A percentile compares a stretch with the other conserved stretches of the same genome.
These are phyloP conservation scores for Pollachius pollachius DNA, from an alignment of 2,113 vertebrate species.

Conservation along the genomic window DNA sequence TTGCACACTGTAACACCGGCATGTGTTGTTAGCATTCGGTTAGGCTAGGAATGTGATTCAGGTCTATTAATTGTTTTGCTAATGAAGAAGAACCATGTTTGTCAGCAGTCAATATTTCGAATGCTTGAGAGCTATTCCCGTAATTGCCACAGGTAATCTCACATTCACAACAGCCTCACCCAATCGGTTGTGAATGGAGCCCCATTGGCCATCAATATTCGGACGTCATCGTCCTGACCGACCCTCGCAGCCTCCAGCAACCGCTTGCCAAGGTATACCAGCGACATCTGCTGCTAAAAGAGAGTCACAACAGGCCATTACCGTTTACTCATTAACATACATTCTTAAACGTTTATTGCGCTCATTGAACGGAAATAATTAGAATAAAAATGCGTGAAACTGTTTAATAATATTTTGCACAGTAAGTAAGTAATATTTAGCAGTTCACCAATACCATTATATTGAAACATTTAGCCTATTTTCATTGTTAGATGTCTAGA, in stretches of 20 bases:
- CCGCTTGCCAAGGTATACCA: conserved; percentile 76
- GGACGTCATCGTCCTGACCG: conserved; percentile 78
- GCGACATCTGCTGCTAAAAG: conserved; percentile 73
- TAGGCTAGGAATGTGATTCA: too few relatives aligned
- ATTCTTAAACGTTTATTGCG: not conserved
- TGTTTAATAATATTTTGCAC: too few relatives aligned
- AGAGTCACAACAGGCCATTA: not conserved
- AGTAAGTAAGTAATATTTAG: too few relatives aligned
- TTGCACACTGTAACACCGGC: too few relatives aligned
- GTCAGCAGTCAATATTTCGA: not conserved
- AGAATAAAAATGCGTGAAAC: too few relatives aligned
- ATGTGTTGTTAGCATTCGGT: too few relatives aligned
- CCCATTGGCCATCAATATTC: conserved; percentile 75
- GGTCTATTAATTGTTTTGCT: too few relatives aligned
- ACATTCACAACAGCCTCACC: conserved; percentile 50
- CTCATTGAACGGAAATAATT: too few relatives aligned
- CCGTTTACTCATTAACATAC: not conserved
- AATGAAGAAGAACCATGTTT: not conserved
- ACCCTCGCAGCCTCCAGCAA: conserved; percentile 77
- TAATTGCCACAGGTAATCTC: conserved; percentile 2
- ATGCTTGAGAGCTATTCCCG: conserved; percentile 26
- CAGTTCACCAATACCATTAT: too few relatives aligned
- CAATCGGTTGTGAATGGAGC: conserved; percentile 81
- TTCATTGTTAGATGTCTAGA: too few relatives aligned
- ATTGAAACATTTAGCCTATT: too few relatives aligned